phyloP scores from a whole-genome alignment of 2,888 invertebrate species.

The Trachelus tabidus region DNA sequence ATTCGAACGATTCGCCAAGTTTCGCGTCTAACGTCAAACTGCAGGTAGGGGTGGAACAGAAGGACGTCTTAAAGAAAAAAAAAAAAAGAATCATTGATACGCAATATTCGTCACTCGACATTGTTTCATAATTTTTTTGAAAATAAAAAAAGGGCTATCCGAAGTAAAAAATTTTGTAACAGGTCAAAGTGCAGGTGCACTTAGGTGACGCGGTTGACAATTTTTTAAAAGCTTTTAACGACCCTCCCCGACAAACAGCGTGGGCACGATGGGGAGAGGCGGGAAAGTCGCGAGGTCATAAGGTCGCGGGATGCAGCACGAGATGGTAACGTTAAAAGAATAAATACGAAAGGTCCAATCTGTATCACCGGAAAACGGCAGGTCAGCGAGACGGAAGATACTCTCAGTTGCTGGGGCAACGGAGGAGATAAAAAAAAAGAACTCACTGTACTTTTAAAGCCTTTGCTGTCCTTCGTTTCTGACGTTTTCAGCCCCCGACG shows the following conservation, averaged over 20 bases:
- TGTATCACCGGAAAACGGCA: conserved; percentile 24
- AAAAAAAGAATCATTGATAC: neutral
- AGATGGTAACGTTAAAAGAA: neutral
- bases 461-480: neutral
- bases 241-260: neutral
- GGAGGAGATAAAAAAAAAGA: conserved; percentile 9
- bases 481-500: neutral
- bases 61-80: neutral
- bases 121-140: neutral
- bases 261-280: neutral
- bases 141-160: neutral
- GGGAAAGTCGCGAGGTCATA: neutral
- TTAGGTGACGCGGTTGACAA: neutral
- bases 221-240: neutral
- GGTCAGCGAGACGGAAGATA: conserved; percentile 58
- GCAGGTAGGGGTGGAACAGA: neutral
- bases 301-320: neutral
- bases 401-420: conserved; percentile 55
- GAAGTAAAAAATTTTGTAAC: too few relatives aligned
- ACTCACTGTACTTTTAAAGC: neutral
- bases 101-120: neutral
- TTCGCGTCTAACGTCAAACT: neutral
- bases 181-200: neutral
- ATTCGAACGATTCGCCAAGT: neutral
- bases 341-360: neutral